These are phyloP conservation scores for Nebria ingens DNA, from an alignment of 1,140 invertebrate genomes.

Conservation along the genomic window DNA sequence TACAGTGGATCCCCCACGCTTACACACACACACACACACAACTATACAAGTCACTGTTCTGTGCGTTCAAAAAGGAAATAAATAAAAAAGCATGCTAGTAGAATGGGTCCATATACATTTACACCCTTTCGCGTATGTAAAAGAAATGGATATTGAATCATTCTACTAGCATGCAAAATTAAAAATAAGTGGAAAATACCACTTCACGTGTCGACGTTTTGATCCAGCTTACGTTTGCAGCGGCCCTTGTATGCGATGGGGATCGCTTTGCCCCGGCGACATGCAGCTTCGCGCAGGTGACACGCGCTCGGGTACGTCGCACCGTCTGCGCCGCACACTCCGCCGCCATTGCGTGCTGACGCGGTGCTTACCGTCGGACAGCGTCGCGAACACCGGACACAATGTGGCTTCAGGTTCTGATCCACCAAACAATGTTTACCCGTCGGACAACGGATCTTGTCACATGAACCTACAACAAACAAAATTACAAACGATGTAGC, in stretches of 20 bases:
- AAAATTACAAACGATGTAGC: too few species aligned
- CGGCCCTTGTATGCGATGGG: slow-evolving; percentile 76
- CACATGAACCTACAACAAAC: slow-evolving; percentile 55
- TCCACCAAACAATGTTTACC: slow-evolving; percentile 76
- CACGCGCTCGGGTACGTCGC: slow-evolving; percentile 78
- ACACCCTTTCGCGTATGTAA: too few species aligned
- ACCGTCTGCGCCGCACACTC: slow-evolving; percentile 79
- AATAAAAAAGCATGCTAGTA: too few species aligned
- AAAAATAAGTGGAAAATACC: not conserved
- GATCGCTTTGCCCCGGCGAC: slow-evolving; percentile 67
- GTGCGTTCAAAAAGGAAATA: not conserved
- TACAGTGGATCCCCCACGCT: not conserved
- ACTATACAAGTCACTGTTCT: too few species aligned
- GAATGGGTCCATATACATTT: too few species aligned
- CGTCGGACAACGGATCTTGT: slow-evolving; percentile 64
- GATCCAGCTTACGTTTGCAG: slow-evolving; percentile 60
- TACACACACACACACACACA: not conserved
- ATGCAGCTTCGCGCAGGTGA: slow-evolving; percentile 72
- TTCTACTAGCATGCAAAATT: not conserved
- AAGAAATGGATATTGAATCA: too few species aligned
- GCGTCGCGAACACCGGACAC: slow-evolving; percentile 62
- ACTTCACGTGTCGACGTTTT: not conserved
- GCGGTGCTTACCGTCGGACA: too few species aligned
- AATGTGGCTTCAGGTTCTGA: slow-evolving; percentile 73
- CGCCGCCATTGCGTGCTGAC: slow-evolving; percentile 37